Evolutionary conservation across 1,140 invertebrate genomes (phyloP).

Genomic region (Ylistrum balloti): DNA sequence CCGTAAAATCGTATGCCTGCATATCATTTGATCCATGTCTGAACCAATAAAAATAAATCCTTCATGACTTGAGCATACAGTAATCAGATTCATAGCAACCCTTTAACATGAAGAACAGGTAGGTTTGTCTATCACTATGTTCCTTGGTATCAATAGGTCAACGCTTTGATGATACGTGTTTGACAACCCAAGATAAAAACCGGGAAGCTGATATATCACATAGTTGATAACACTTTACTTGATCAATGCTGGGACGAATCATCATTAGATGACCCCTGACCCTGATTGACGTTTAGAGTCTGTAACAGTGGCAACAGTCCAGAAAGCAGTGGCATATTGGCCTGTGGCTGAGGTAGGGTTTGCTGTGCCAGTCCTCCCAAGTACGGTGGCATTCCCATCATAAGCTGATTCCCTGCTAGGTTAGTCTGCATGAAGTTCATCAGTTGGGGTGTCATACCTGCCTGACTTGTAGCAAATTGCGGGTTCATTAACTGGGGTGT

Average conservation of each 20-base stretch:
- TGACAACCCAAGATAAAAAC: too few species aligned
- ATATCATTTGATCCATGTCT: background rate
- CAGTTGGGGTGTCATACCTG: background rate
- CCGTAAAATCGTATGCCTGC: background rate
- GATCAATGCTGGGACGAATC: background rate
- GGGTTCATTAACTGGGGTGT: background rate
- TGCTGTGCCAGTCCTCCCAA: background rate
- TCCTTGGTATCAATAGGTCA: too few species aligned
- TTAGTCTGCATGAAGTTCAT: conserved; percentile 3
- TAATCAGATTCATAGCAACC: too few species aligned
- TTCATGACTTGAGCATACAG: background rate
- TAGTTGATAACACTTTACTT: too few species aligned
- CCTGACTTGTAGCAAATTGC: background rate
- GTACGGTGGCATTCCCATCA: background rate
- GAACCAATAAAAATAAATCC: background rate
- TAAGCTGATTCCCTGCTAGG: background rate
- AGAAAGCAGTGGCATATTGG: conserved; percentile 41
- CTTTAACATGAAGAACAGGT: too few species aligned
- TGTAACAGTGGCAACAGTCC: conserved; percentile 48
- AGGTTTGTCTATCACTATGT: too few species aligned
- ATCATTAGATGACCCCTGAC: background rate
- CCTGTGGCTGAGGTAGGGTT: background rate
- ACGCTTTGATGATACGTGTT: background rate
- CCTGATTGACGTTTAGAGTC: conserved; percentile 37
- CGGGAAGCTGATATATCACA: too few species aligned